Evolutionary conservation across 2,888 invertebrate genomes (phyloP).

Genomic region (Pyrrhia umbra): DNA sequence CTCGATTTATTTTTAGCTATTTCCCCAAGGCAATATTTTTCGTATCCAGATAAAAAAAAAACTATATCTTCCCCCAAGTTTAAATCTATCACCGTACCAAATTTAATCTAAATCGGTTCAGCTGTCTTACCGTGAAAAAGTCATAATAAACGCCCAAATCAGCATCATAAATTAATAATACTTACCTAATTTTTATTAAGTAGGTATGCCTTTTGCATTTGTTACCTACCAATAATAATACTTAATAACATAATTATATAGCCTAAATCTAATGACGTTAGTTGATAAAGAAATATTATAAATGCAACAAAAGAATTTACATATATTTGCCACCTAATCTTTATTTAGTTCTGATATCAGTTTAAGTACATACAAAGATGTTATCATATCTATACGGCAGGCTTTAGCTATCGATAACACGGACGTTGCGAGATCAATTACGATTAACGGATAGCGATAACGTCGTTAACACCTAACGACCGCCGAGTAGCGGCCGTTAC

Average conservation of each 20-base stretch:
- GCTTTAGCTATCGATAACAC: constrained; percentile 40
- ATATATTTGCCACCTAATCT: constrained; percentile 29
- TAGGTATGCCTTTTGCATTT: too few species aligned
- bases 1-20: too few species aligned
- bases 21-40: too few species aligned
- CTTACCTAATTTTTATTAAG: background rate
- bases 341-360: constrained; percentile 25
- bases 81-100: too few species aligned
- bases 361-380: constrained; percentile 17
- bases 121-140: too few species aligned
- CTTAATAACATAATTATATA: constrained; percentile 6
- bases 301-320: constrained; percentile 3
- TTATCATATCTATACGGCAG: constrained; percentile 51
- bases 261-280: constrained; percentile 25
- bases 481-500: constrained; percentile 72
- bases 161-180: background rate
- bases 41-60: too few species aligned
- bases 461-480: constrained; percentile 70
- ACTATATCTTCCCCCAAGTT: too few species aligned
- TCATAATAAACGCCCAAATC: too few species aligned
- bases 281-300: constrained; percentile 16
- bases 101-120: too few species aligned
- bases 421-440: constrained; percentile 52
- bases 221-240: constrained; percentile 1
- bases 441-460: constrained; percentile 76